Percentiles rank a stretch among this genome's conserved stretches.
These are phyloP conservation scores for Bombus pyrosoma DNA, from an alignment of 1,140 invertebrate species.

Conservation along the genomic window DNA sequence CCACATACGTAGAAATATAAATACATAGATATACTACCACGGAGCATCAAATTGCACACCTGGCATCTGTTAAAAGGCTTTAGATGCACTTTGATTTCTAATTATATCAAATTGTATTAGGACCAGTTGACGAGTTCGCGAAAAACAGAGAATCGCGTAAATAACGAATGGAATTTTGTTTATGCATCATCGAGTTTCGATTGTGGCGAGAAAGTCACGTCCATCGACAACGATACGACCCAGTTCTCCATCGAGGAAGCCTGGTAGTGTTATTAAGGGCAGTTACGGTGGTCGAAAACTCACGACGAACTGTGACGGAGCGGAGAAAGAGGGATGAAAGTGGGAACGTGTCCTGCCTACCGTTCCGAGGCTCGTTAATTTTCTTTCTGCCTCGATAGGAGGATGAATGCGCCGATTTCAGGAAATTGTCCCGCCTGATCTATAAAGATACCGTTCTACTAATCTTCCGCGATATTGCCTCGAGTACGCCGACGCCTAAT, in stretches of 20 bases:
- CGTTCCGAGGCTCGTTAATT: slow-evolving; percentile 59
- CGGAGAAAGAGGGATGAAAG: slow-evolving; percentile 7
- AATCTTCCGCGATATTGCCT: neutral
- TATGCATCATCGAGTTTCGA: slow-evolving; percentile 13
- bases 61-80: no score
- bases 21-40: no score
- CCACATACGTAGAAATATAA: no score
- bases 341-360: slow-evolving; percentile 51
- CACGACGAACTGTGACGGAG: neutral
- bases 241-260: slow-evolving; percentile 39
- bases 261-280: slow-evolving; percentile 48
- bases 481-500: neutral
- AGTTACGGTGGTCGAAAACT: slow-evolving; percentile 49
- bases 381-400: slow-evolving; percentile 12
- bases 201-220: slow-evolving; percentile 19
- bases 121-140: neutral
- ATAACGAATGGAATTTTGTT: neutral
- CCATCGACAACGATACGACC: slow-evolving; percentile 37
- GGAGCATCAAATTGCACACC: no score
- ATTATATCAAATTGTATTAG: no score
- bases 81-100: no score
- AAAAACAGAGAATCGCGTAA: neutral
- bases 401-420: slow-evolving; percentile 28
- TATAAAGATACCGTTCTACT: neutral
- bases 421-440: slow-evolving; percentile 27